Percentiles rank a stretch among this genome's conserved stretches.
These are phyloP conservation scores for Tragulus kanchil DNA, from an alignment of 2,113 vertebrate species.

Conservation along the genomic window DNA sequence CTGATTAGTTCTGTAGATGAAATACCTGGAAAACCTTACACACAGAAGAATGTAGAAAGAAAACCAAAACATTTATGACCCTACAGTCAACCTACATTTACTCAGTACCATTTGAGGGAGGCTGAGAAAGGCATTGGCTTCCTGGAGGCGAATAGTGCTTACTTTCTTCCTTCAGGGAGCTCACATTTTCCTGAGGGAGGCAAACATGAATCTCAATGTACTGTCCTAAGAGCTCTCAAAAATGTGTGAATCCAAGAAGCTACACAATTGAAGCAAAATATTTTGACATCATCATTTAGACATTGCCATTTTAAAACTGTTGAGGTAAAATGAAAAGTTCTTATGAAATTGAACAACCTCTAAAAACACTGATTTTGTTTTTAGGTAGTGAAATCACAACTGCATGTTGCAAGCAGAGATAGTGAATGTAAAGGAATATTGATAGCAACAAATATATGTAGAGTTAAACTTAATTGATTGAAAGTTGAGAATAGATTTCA, in stretches of 20 bases:
- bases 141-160: background rate
- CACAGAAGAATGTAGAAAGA: background rate
- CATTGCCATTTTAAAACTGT: background rate
- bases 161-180: background rate
- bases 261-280: background rate
- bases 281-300: constrained; percentile 33
- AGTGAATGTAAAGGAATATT: background rate
- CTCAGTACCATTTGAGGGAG: background rate
- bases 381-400: background rate
- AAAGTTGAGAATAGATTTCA: constrained; percentile 1
- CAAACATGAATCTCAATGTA: background rate
- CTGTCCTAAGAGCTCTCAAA: background rate
- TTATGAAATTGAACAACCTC: background rate
- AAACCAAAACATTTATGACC: background rate
- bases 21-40: background rate
- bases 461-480: constrained; percentile 1
- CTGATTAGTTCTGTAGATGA: background rate
- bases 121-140: background rate
- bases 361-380: background rate
- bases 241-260: background rate
- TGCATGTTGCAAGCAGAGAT: background rate
- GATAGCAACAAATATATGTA: background rate
- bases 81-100: background rate
- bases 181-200: background rate
- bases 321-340: background rate